Conservation (phyloP, 2,113 vertebrate species). For the Thunnus maccoyii region DNA sequence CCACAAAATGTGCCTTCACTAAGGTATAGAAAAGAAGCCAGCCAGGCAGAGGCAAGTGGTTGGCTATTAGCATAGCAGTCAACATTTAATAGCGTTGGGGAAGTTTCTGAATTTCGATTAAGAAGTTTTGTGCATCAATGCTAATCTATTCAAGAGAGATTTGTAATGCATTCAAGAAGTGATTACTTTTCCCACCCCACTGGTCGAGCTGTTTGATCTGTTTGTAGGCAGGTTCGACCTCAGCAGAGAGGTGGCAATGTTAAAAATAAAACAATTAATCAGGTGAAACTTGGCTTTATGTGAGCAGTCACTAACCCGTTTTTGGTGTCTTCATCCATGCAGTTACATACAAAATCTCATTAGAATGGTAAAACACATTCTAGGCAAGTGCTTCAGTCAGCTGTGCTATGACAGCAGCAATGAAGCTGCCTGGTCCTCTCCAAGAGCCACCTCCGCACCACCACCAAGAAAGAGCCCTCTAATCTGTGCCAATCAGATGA, state of each 20-base stretch:
- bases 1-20: neutral
- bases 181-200: neutral
- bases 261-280: conserved; percentile 18
- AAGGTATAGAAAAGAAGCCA: neutral
- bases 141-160: neutral
- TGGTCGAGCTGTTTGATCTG: neutral
- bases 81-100: neutral
- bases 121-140: neutral
- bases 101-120: neutral
- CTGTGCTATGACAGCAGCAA: conserved; percentile 56
- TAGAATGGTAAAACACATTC: conserved; percentile 20
- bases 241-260: neutral
- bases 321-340: neutral
- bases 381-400: conserved; percentile 47
- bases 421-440: conserved; percentile 58
- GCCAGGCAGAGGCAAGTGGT: neutral
- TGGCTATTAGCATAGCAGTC: neutral
- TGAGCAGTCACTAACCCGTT: neutral
- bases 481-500: conserved; percentile 83
- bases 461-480: conserved; percentile 65
- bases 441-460: conserved; percentile 73
- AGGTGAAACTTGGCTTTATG: conserved; percentile 5
- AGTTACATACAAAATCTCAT: conserved; percentile 24
- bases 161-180: neutral
- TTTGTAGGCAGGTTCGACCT: neutral